phyloP scores from a whole-genome alignment of 1,140 invertebrate genomes.

The Stenopsyche tienmushanensis region DNA sequence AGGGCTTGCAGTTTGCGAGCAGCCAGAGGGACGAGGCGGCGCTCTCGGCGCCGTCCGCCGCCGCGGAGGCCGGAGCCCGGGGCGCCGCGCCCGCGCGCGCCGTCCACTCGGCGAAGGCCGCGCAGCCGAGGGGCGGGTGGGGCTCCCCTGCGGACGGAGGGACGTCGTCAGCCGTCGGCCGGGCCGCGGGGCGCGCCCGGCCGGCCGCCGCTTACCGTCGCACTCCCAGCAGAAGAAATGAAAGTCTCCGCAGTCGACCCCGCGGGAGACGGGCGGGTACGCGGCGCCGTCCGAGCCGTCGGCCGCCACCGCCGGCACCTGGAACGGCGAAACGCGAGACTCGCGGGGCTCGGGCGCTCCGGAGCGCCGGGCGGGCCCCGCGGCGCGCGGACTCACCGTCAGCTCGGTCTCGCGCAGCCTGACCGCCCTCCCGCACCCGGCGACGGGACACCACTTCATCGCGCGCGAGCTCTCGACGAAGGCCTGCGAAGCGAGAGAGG shows the following conservation, averaged over 20 bases:
- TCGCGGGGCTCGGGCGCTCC: too few relatives aligned
- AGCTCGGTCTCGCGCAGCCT: slow-evolving; percentile 62
- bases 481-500: too few relatives aligned
- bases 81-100: slow-evolving; percentile 65
- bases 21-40: slow-evolving; percentile 73
- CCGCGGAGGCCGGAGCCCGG: slow-evolving; percentile 64
- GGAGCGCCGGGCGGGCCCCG: too few relatives aligned
- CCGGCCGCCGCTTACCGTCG: slow-evolving; percentile 55
- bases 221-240: slow-evolving; percentile 75
- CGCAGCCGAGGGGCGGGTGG: slow-evolving; percentile 69
- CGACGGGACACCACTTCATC: slow-evolving; percentile 74
- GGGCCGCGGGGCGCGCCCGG: slow-evolving; percentile 70
- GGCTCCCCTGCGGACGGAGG: slow-evolving; percentile 63
- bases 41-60: slow-evolving; percentile 62
- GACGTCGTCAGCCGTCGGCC: slow-evolving; percentile 67
- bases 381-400: too few relatives aligned
- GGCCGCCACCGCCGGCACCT: slow-evolving; percentile 3
- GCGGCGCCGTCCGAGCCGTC: slow-evolving; percentile 16
- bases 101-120: slow-evolving; percentile 68
- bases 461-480: slow-evolving; percentile 74
- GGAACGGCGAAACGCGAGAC: slow-evolving; percentile 8
- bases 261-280: slow-evolving; percentile 41
- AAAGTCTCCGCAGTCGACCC: slow-evolving; percentile 73
- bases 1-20: slow-evolving; percentile 74
- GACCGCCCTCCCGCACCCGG: slow-evolving; percentile 69